phyloP scores from a whole-genome alignment of 2,888 invertebrate species.

The Hemistola chrysoprasaria region DNA sequence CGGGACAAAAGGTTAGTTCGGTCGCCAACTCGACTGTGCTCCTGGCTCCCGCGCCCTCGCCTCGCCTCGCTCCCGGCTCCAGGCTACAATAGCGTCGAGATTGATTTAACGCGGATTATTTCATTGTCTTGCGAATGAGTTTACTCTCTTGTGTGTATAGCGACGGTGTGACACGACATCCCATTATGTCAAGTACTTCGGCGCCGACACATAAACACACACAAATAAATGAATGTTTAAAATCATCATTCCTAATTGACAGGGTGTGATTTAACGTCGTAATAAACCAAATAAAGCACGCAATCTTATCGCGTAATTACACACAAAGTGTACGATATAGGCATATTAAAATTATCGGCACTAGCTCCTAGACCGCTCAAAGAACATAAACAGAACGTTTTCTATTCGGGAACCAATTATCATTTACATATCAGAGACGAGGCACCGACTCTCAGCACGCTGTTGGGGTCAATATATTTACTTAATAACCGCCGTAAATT shows the following conservation, averaged over 20 bases:
- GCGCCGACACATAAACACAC: constrained; percentile 6
- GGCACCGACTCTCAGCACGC: constrained; percentile 74
- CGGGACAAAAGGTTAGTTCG: constrained; percentile 55
- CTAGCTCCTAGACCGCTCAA: constrained; percentile 59
- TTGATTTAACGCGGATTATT: constrained; percentile 50
- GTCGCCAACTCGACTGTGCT: constrained; percentile 31
- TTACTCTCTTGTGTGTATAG: constrained; percentile 13
- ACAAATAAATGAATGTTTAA: constrained; percentile 14
- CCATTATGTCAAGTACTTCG: constrained; percentile 4
- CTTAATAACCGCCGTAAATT: constrained; percentile 52
- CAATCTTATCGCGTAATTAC: constrained; percentile 64
- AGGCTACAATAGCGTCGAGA: constrained; percentile 37
- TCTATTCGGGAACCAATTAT: constrained; percentile 79
- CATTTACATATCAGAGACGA: constrained; percentile 79
- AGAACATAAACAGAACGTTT: constrained; percentile 73
- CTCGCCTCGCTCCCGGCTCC: constrained; percentile 6
- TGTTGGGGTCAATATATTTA: constrained; percentile 78
- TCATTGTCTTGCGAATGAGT: constrained; percentile 48
- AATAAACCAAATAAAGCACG: constrained; percentile 43
- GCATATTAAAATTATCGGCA: constrained; percentile 65
- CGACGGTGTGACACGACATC: background rate
- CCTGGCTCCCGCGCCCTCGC: constrained; percentile 20
- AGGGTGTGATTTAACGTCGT: constrained; percentile 29
- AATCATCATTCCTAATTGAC: constrained; percentile 19
- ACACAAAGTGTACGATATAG: constrained; percentile 50